Evolutionary conservation across 1,140 invertebrate genomes (phyloP).

Genomic region (Lasioglossum baleicum): DNA sequence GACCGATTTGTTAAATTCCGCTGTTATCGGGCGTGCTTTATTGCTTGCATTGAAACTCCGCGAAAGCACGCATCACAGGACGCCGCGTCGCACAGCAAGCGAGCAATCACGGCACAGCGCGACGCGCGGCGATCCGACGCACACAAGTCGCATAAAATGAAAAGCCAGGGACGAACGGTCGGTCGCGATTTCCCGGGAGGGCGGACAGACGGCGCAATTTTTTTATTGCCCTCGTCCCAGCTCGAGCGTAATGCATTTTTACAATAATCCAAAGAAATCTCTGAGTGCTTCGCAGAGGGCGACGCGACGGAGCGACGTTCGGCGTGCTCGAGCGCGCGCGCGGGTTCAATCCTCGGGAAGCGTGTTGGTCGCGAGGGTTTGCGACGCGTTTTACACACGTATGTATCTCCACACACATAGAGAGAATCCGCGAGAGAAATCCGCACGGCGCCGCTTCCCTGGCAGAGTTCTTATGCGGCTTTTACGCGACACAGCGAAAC

Average conservation of each 20-base stretch:
- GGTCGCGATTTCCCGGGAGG: background rate
- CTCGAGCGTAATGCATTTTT: slow-evolving; percentile 35
- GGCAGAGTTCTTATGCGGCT: slow-evolving; percentile 31
- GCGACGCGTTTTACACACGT: background rate
- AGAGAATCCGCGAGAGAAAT: background rate
- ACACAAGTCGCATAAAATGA: background rate
- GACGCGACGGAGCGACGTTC: background rate
- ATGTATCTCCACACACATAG: background rate
- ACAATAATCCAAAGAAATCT: slow-evolving; percentile 37
- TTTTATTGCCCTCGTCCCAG: background rate
- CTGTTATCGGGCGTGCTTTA: background rate
- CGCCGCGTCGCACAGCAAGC: background rate
- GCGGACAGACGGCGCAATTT: background rate
- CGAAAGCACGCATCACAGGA: background rate
- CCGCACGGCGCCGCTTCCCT: background rate
- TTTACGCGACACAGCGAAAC: slow-evolving; percentile 16
- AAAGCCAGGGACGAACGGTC: background rate
- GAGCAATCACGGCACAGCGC: background rate
- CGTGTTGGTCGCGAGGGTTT: background rate
- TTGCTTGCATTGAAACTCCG: background rate
- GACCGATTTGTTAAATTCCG: no score
- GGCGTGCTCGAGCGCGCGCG: slow-evolving; percentile 1
- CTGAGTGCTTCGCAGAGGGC: slow-evolving; percentile 7
- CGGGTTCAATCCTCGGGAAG: slow-evolving; percentile 6
- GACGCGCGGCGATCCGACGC: background rate